phyloP scores from a whole-genome alignment of 1,140 invertebrate species.

The Drosophila sturtevanti region DNA sequence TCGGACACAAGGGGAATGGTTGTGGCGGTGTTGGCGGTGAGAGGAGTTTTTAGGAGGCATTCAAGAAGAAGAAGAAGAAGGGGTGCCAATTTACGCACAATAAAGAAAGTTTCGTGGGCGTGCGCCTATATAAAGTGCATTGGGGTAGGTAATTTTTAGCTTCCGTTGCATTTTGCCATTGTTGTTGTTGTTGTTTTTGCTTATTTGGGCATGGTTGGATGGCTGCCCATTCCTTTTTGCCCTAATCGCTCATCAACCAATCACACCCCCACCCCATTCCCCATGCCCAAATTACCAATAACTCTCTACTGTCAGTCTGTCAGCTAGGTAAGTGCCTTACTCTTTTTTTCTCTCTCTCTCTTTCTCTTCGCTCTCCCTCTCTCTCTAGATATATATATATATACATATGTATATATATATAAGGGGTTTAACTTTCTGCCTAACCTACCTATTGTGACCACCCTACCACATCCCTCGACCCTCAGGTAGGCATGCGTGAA shows the following conservation, averaged over 20 bases:
- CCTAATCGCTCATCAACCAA: slow-evolving; percentile 1
- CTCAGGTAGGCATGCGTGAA: slow-evolving; percentile 69
- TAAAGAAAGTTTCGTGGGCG: slow-evolving; percentile 59
- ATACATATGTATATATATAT: too few relatives aligned
- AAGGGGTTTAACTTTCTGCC: slow-evolving; percentile 19
- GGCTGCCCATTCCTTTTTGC: background rate
- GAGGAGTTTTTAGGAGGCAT: background rate
- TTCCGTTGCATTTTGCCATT: slow-evolving; percentile 38
- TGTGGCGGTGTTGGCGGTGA: background rate
- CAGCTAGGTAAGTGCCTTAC: slow-evolving; percentile 4
- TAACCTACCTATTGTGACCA: slow-evolving; percentile 13
- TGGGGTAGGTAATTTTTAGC: slow-evolving; percentile 66
- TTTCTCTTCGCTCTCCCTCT: background rate
- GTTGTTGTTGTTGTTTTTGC: slow-evolving; percentile 25
- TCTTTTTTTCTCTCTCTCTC: background rate
- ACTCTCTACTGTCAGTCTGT: slow-evolving; percentile 23
- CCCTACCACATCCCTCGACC: slow-evolving; percentile 1
- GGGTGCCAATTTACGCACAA: slow-evolving; percentile 68
- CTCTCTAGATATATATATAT: too few relatives aligned
- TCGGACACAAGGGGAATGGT: background rate
- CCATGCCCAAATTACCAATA: slow-evolving; percentile 15
- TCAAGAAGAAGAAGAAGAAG: slow-evolving; percentile 3
- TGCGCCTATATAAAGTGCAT: background rate
- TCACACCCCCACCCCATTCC: background rate
- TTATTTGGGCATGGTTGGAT: slow-evolving; percentile 55